Percentiles rank a stretch among this genome's conserved stretches.
phyloP scores from a whole-genome alignment of 2,888 invertebrate species.

The Morpho deidamia region DNA sequence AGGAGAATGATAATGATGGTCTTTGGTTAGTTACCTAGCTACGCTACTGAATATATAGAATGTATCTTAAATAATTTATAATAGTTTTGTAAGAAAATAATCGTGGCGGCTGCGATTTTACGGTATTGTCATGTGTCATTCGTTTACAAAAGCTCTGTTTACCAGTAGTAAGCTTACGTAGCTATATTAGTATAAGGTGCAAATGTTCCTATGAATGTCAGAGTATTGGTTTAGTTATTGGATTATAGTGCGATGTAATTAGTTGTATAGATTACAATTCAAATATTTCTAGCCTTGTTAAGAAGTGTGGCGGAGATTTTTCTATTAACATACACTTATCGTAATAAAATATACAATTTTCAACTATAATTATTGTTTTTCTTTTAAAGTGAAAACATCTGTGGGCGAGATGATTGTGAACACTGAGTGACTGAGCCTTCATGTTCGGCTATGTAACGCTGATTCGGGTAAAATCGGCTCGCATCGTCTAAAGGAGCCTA shows the following conservation, averaged over 20 bases:
- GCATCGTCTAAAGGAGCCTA: no score
- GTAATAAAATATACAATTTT: slow-evolving; percentile 61
- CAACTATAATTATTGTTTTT: slow-evolving; percentile 8
- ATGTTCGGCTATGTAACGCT: no score
- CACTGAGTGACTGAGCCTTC: no score
- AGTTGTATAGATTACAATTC: slow-evolving; percentile 55
- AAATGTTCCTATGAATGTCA: slow-evolving; percentile 76
- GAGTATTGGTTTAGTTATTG: slow-evolving; percentile 32
- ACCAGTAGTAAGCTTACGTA: slow-evolving; percentile 14
- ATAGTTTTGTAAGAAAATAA: not conserved
- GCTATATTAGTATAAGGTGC: slow-evolving; percentile 60
- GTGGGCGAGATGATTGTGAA: no score
- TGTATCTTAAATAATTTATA: not conserved
- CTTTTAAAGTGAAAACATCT: not conserved
- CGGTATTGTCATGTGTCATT: not conserved
- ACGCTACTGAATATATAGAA: not conserved
- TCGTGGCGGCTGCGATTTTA: not conserved
- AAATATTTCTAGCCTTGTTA: slow-evolving; percentile 58
- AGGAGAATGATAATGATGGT: no score
- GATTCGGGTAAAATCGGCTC: no score
- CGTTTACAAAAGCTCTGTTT: not conserved
- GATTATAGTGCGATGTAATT: slow-evolving; percentile 34
- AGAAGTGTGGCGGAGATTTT: slow-evolving; percentile 62
- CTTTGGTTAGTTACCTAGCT: no score
- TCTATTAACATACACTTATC: slow-evolving; percentile 65